Percentiles rank a stretch among this genome's conserved stretches.
phyloP scores from a whole-genome alignment of 2,888 invertebrate species.

The Melanostoma scalare region DNA sequence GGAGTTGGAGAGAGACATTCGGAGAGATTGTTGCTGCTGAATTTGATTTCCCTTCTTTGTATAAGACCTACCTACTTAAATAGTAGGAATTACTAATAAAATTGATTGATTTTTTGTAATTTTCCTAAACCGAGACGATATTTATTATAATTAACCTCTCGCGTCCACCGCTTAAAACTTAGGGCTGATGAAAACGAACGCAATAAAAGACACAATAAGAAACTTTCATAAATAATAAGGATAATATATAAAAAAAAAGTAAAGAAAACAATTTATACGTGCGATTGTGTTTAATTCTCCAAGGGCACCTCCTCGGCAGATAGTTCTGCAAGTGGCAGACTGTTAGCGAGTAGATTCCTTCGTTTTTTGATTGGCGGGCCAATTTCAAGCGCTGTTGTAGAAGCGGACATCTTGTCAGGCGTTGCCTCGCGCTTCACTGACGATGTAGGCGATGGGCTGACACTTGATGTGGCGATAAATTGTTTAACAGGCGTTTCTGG shows the following conservation, averaged over 20 bases:
- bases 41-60: slow-evolving; percentile 27
- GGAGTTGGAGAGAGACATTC: slow-evolving; percentile 14
- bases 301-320: slow-evolving; percentile 55
- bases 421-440: slow-evolving; percentile 44
- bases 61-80: slow-evolving; percentile 7
- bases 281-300: slow-evolving; percentile 53
- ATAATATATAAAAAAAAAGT: slow-evolving; percentile 55
- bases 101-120: slow-evolving; percentile 39
- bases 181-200: slow-evolving; percentile 35
- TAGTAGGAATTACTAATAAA: slow-evolving; percentile 25
- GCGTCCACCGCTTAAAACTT: slow-evolving; percentile 48
- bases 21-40: slow-evolving; percentile 24
- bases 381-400: slow-evolving; percentile 39
- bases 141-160: slow-evolving; percentile 42
- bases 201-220: slow-evolving; percentile 52
- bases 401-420: slow-evolving; percentile 31
- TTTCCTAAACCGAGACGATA: slow-evolving; percentile 61
- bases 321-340: slow-evolving; percentile 34
- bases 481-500: slow-evolving; percentile 60
- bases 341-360: slow-evolving; percentile 32
- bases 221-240: slow-evolving; percentile 69
- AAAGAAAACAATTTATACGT: slow-evolving; percentile 15
- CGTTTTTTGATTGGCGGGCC: slow-evolving; percentile 62
- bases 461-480: slow-evolving; percentile 44
- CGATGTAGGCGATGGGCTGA: slow-evolving; percentile 50